Conservation (phyloP, 2,797 vertebrate species). For the Eidolon dupreanum region DNA sequence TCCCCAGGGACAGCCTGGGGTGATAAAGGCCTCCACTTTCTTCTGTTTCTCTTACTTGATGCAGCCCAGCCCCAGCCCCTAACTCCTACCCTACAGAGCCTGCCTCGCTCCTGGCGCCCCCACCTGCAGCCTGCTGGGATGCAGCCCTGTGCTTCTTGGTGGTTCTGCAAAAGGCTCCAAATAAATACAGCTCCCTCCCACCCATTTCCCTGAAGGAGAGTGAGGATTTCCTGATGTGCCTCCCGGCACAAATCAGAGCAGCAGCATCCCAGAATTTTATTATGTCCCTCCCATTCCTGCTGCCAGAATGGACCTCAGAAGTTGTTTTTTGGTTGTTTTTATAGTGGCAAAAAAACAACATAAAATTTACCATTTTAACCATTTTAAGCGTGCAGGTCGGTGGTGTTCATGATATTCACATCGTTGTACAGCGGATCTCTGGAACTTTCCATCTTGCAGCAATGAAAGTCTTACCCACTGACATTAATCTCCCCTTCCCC, state of each 20-base stretch:
- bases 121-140: not conserved
- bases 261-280: not conserved
- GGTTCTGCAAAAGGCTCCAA: not conserved
- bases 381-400: not conserved
- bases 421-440: not conserved
- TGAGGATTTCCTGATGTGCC: not conserved
- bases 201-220: not conserved
- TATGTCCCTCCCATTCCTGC: not conserved
- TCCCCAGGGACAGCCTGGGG: conserved; percentile 41
- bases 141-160: not conserved
- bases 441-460: not conserved
- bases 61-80: not conserved
- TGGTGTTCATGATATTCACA: not conserved
- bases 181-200: not conserved
- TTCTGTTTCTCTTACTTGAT: conserved; percentile 48
- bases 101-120: not conserved
- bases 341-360: not conserved
- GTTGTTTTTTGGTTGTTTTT: not conserved
- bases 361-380: not conserved
- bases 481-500: not conserved
- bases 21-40: conserved; percentile 42
- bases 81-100: not conserved
- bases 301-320: not conserved
- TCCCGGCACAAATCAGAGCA: not conserved
- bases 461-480: not conserved